Conservation (phyloP, 1,140 invertebrate species). For the Drosophila kikkawai region DNA sequence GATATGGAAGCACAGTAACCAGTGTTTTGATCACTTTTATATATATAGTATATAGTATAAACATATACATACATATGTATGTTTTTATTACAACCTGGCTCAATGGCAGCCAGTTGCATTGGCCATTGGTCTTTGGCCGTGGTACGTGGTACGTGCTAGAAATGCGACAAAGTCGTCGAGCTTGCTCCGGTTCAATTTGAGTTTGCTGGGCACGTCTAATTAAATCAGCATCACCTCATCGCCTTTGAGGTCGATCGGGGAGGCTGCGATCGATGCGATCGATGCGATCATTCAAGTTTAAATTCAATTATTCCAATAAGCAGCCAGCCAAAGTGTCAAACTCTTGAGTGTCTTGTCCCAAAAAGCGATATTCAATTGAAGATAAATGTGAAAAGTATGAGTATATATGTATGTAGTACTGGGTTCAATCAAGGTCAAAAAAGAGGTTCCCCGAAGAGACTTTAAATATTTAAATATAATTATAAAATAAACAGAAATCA, state of each 20-base stretch:
- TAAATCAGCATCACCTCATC: slow-evolving; percentile 62
- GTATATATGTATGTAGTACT: background rate
- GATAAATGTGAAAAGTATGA: slow-evolving; percentile 2
- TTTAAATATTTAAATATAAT: no score
- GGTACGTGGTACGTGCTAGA: slow-evolving; percentile 55
- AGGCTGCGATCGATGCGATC: slow-evolving; percentile 24
- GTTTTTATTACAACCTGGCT: slow-evolving; percentile 17
- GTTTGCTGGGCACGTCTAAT: slow-evolving; percentile 68
- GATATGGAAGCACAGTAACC: slow-evolving; percentile 14
- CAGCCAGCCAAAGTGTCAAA: slow-evolving; percentile 65
- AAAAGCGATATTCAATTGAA: slow-evolving; percentile 62
- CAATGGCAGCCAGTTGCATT: slow-evolving; percentile 42
- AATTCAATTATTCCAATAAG: slow-evolving; percentile 75
- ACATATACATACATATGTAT: no score
- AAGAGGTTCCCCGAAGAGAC: no score
- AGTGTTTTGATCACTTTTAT: slow-evolving; percentile 12
- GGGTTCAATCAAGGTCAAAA: background rate
- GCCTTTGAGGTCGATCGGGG: slow-evolving; percentile 3
- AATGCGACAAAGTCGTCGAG: slow-evolving; percentile 52
- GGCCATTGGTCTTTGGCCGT: slow-evolving; percentile 12
- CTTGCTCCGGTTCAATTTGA: slow-evolving; percentile 56
- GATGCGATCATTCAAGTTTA: slow-evolving; percentile 22
- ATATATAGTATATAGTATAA: no score
- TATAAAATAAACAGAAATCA: no score
- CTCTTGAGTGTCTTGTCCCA: slow-evolving; percentile 30